Conservation (phyloP, 2,888 invertebrate genomes). For the Autographa pulchrina region DNA sequence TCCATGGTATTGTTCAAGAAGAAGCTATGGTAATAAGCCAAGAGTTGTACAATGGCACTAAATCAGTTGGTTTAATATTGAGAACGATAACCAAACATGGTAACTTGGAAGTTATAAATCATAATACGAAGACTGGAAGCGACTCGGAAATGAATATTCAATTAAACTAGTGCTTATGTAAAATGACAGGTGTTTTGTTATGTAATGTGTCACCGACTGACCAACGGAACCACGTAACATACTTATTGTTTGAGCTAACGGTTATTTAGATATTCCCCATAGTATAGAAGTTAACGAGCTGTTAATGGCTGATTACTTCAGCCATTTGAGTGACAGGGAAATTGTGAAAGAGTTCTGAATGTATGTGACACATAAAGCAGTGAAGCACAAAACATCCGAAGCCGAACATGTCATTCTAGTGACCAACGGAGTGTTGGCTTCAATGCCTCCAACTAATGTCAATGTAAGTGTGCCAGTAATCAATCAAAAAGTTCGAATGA, state of each 20-base stretch:
- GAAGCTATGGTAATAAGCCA: slow-evolving; percentile 69
- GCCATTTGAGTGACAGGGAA: too few species aligned
- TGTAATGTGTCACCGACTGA: slow-evolving; percentile 18
- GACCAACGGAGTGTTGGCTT: slow-evolving; percentile 4
- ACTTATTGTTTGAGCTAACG: neutral
- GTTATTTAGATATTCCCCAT: neutral
- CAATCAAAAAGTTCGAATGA: slow-evolving; percentile 5
- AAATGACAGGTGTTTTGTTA: slow-evolving; percentile 54
- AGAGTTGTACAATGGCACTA: slow-evolving; percentile 71
- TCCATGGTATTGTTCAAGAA: slow-evolving; percentile 60
- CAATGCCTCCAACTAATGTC: slow-evolving; percentile 13
- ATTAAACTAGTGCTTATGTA: slow-evolving; percentile 59
- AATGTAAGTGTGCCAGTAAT: slow-evolving; percentile 15
- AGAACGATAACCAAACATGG: slow-evolving; percentile 77
- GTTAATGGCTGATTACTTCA: neutral
- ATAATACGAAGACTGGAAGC: slow-evolving; percentile 67
- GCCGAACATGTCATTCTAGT: neutral
- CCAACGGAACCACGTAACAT: neutral
- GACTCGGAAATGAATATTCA: slow-evolving; percentile 74
- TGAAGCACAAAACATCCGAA: neutral
- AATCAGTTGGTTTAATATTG: slow-evolving; percentile 75
- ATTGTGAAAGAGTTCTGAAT: slow-evolving; percentile 2
- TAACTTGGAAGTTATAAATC: slow-evolving; percentile 76
- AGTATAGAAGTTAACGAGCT: neutral
- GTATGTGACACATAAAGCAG: neutral